Evolutionary conservation across 2,113 vertebrate species (phyloP), one percentile per base, ranked within the genome.

Genomic region (Cyprinodon variegatus): DNA sequence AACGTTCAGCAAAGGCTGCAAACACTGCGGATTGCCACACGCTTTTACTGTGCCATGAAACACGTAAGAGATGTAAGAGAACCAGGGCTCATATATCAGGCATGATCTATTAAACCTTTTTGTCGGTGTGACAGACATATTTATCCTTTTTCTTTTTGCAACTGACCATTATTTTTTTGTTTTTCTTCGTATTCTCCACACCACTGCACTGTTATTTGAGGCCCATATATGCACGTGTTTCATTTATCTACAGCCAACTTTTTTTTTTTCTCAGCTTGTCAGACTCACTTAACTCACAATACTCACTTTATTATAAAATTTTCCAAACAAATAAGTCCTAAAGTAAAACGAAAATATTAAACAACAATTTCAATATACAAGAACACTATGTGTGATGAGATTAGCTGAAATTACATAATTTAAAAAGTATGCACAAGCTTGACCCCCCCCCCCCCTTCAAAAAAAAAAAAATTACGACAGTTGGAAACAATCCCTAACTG

Each of bases 21-120:
- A 94, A 94, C 93, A 84, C 91, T 94, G 84, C 92, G 92, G 93
- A 94, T 93, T 89, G 93, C 93, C 85, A 93, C 93, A 77, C 93
- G 92, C 90, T 94, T 94, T 94, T 94, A 94, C 92, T 93, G 93
- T 88, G 92, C 93, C 90, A 92, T 94, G 92, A 94, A 93, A 94
- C 92, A 93, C 91, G 93, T 94, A 94, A 94, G 93, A 94, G 91
- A 93, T 91, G 92, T 92, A 93, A 92, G 92, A 86, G 65, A 93
- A 91, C 90, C 88, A 93, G 90, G 91, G 91, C 88, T 92, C 81
- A 89, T 92, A 91, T 92, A 90, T 88, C 90, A 93, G 92, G 92
- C 92, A 93, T 93, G 91, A 92, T 91, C 90, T 92, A 91, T 90
- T 79, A n/a, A 83, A 92, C 62, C 73, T 50, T 82, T 73, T 37